A percentile compares a stretch with the other conserved stretches of the same genome.
These are phyloP conservation scores for Aleiodes sp. DNA, from an alignment of 1,140 invertebrate species.

Conservation along the genomic window DNA sequence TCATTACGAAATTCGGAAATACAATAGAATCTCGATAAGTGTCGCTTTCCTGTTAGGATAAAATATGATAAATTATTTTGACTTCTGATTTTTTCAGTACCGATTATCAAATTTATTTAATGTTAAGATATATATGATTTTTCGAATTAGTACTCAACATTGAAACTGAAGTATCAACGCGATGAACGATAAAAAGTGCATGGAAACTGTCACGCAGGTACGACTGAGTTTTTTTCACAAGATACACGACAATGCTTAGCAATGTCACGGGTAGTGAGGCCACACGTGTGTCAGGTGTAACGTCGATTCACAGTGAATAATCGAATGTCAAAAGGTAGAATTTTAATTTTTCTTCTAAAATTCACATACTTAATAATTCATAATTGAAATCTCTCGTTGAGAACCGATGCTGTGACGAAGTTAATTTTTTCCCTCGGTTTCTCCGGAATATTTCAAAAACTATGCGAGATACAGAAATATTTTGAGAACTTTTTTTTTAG, in stretches of 20 bases:
- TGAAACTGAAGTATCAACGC: background rate
- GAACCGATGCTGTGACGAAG: no score
- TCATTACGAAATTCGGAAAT: no score
- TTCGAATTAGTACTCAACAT: background rate
- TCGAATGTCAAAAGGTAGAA: background rate
- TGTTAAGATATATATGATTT: background rate
- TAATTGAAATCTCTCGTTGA: no score
- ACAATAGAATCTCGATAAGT: no score
- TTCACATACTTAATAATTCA: background rate
- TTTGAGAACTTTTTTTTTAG: no score
- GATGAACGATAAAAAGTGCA: background rate
- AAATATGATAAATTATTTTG: no score
- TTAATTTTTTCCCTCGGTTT: no score
- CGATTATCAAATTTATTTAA: background rate
- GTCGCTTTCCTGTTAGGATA: no score
- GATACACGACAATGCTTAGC: background rate
- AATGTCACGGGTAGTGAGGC: background rate
- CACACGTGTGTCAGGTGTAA: background rate
- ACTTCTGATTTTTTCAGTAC: no score
- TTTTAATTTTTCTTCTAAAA: background rate
- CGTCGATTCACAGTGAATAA: background rate
- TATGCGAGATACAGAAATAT: no score
- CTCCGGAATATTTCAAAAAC: no score
- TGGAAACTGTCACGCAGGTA: conserved; percentile 10
- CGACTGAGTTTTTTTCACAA: background rate